Base-by-base conservation (phyloP, 2,797 vertebrate genomes). In the Tapera naevia region DNA sequence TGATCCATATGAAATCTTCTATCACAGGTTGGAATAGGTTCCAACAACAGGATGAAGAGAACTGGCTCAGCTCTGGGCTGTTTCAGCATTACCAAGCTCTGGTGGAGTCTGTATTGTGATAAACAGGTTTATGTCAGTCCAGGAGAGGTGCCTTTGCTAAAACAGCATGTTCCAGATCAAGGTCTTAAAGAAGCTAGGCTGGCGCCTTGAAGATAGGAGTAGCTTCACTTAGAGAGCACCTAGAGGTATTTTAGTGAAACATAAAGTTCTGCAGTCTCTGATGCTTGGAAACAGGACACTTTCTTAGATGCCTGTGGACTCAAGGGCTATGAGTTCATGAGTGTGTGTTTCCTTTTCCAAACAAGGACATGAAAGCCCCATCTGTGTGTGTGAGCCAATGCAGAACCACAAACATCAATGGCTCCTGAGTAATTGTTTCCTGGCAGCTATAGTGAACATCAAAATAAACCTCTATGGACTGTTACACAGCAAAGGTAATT, bases 101-200 rank as follows among this genome's bases (percentile, higher is more conserved):
- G 16, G 21, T 27, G 32, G 33, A 37, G 37, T 32, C 33, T 27
- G 19, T 56, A 1, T 69, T 51, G 14, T 5, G 16, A 15, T 18
- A 33, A 45, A 17, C 15, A 46, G 48, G 48, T 8, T 22, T 60
- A 0, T 19, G 22, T 7, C 11, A 48, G 71, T 13, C 30, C 21
- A 25, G 22, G 11, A 61, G 14, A 14, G 14, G 2, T 25, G 15
- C 7, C 5, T 73, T 35, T 64, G 30, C 28, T 43, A 5, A 18
- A 51, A n/a, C 2, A 1, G 0, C 8, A 2, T 27, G 8, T 73
- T 76, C 13, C 50, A 56, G 19, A n/a, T 18, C 7, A 24, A 45
- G 25, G 7, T 19, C 21, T 65, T 50, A 32, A 78, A 81, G 10
- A 78, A 81, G 10, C 33, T 33, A 21, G 1, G 3, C 39, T n/a